phyloP scores from a whole-genome alignment of 2,888 invertebrate genomes.

The Encarsia formosa region DNA sequence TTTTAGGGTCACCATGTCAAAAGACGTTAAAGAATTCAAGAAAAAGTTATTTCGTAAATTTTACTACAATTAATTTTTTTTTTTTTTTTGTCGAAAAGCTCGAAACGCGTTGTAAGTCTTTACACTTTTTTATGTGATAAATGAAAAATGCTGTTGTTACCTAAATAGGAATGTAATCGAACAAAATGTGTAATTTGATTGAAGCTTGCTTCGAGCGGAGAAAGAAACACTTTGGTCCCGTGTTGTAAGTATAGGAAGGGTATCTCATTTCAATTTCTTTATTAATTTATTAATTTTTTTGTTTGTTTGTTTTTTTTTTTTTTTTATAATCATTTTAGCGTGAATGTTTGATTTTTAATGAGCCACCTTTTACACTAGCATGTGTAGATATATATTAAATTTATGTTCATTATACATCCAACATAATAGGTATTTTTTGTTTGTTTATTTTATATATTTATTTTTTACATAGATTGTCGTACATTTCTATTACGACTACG shows the following conservation, averaged over 20 bases:
- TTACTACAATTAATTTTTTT: background rate
- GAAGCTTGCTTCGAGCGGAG: conserved; percentile 23
- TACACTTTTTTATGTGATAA: background rate
- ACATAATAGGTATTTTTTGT: conserved; percentile 24
- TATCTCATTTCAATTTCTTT: conserved; percentile 20
- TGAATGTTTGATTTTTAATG: conserved; percentile 34
- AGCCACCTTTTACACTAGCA: conserved; percentile 28
- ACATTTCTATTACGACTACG: background rate
- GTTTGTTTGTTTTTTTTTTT: conserved; percentile 26
- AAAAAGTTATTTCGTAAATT: background rate
- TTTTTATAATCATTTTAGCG: conserved; percentile 18
- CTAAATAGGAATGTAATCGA: conserved; percentile 4
- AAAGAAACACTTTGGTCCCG: conserved; percentile 47
- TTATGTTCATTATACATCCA: conserved; percentile 25
- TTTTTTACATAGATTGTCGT: conserved; percentile 24
- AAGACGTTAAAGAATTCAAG: no score
- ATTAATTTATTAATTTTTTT: background rate
- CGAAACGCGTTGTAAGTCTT: conserved; percentile 16
- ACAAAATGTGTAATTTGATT: conserved; percentile 13
- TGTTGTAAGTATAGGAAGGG: conserved; percentile 43
- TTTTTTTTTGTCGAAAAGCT: conserved; percentile 12
- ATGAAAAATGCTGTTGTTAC: conserved; percentile 1
- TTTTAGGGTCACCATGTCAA: no score
- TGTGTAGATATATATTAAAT: conserved; percentile 9
- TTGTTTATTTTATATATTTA: conserved; percentile 28